A percentile compares a stretch with the other conserved stretches of the same genome.
Evolutionary conservation across 1,140 invertebrate species (phyloP).

Genomic region (Ceratoteleas bidentatus): DNA sequence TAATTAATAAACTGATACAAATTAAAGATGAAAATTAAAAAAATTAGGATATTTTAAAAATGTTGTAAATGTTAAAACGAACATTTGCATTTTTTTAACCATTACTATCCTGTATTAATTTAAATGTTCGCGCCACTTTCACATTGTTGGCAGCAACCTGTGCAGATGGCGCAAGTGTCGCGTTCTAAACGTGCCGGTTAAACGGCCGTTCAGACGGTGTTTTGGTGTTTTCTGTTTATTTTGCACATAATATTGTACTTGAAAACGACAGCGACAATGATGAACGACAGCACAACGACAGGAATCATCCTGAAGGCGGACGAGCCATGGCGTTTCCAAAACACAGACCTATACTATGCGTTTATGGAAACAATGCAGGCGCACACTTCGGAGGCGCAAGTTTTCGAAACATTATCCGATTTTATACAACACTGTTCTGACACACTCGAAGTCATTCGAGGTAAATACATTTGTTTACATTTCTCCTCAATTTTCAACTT

Average conservation of each 20-base stretch:
- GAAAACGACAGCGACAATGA: constrained; percentile 57
- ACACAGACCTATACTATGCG: constrained; percentile 82
- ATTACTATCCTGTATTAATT: too few relatives aligned
- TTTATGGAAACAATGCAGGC: constrained; percentile 84
- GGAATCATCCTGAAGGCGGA: constrained; percentile 79
- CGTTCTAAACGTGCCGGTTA: neutral
- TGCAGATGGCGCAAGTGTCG: too few relatives aligned
- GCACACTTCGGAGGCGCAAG: constrained; percentile 80
- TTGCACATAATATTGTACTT: neutral
- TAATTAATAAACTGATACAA: too few relatives aligned
- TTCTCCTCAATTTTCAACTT: neutral
- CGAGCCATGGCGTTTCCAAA: constrained; percentile 80
- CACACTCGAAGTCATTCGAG: constrained; percentile 80
- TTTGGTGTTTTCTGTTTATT: neutral
- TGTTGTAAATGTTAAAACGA: too few relatives aligned
- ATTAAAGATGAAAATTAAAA: too few relatives aligned
- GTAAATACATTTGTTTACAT: constrained; percentile 60
- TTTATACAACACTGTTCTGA: constrained; percentile 83
- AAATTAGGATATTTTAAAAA: too few relatives aligned
- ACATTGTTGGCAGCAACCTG: too few relatives aligned
- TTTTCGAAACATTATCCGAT: constrained; percentile 83
- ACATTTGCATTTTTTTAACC: too few relatives aligned
- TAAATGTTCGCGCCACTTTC: too few relatives aligned
- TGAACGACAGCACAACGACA: constrained; percentile 77
- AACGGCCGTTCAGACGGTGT: neutral